Evolutionary conservation across 1,140 invertebrate species (phyloP), one percentile per base, ranked within the genome.

Genomic region (Trissolcus basalis): DNA sequence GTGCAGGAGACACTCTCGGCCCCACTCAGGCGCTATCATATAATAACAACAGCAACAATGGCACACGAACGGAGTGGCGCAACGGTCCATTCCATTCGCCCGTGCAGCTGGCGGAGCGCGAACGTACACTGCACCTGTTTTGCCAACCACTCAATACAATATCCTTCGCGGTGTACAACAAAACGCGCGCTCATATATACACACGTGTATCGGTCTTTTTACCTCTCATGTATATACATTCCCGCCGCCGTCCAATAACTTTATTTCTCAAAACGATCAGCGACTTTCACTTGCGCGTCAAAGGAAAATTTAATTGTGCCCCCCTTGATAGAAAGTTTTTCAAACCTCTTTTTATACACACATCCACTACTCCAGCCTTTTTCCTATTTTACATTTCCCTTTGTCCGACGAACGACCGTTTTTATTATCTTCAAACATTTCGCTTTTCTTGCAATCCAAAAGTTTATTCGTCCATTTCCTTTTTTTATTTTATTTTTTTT

Each of bases 221-320:
- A 32, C n/a, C n/a, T n/a, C 5, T 48, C 16, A 16, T 36, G 36
- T 50, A 60, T 41, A 15, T 55, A 56, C 45, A 12, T n/a, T n/a
- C n/a, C n/a, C n/a, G n/a, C n/a, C n/a, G n/a, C 47, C 12, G 16
- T 60, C 65, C 41, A 69, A 60, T 69, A 69, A 54, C 55, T 69
- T 47, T 69, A 69, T 69, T n/a, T 69, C 56, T 60, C 55, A 69
- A 69, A 69, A 69, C 65, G 50, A 69, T 69, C 43, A 43, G 56
- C 49, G n/a, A 60, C 65, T 69, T 69, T 69, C 65, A 60, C 65
- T 60, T 13, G 65, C 12, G 50, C 33, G 10, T 11, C 2, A 39
- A 53, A 60, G 47, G 56, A 60, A 69, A 69, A 69, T 69, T 60
- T 68, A 68, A 68, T 59, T 59, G 55, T 53, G 15, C 41, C 4